A percentile compares a stretch with the other conserved stretches of the same genome.
These are phyloP conservation scores for Ormyrus pomaceus DNA, from an alignment of 2,888 invertebrate genomes.

Conservation along the genomic window DNA sequence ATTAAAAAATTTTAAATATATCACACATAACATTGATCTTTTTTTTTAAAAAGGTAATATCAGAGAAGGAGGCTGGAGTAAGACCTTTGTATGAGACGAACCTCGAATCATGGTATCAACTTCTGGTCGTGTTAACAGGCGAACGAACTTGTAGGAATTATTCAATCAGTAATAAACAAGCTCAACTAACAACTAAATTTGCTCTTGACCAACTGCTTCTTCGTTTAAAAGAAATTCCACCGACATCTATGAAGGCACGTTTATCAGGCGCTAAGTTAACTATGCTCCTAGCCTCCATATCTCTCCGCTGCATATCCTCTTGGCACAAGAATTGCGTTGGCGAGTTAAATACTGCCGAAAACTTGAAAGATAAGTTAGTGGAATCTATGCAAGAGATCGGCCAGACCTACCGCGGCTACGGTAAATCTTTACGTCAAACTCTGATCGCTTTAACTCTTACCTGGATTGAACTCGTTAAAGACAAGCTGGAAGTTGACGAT, in stretches of 20 bases:
- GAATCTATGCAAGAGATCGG: slow-evolving; percentile 69
- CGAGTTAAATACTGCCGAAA: slow-evolving; percentile 56
- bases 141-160: slow-evolving; percentile 66
- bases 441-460: slow-evolving; percentile 69
- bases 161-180: slow-evolving; percentile 63
- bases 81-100: slow-evolving; percentile 70
- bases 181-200: slow-evolving; percentile 65
- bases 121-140: slow-evolving; percentile 72
- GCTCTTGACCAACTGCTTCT: slow-evolving; percentile 67
- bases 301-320: slow-evolving; percentile 69
- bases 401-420: slow-evolving; percentile 68
- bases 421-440: slow-evolving; percentile 68
- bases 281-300: slow-evolving; percentile 69
- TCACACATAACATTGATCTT: not conserved
- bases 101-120: slow-evolving; percentile 73
- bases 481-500: slow-evolving; percentile 65
- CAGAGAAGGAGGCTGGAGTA: slow-evolving; percentile 57
- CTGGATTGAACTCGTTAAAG: slow-evolving; percentile 68
- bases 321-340: slow-evolving; percentile 69
- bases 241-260: slow-evolving; percentile 53
- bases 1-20: not conserved
- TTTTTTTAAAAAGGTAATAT: slow-evolving; percentile 40
- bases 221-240: slow-evolving; percentile 64
- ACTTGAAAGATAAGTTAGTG: slow-evolving; percentile 65
- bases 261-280: slow-evolving; percentile 65